These are phyloP conservation scores for Heliconius ismenius DNA, from an alignment of 2,888 invertebrate species.

Conservation along the genomic window DNA sequence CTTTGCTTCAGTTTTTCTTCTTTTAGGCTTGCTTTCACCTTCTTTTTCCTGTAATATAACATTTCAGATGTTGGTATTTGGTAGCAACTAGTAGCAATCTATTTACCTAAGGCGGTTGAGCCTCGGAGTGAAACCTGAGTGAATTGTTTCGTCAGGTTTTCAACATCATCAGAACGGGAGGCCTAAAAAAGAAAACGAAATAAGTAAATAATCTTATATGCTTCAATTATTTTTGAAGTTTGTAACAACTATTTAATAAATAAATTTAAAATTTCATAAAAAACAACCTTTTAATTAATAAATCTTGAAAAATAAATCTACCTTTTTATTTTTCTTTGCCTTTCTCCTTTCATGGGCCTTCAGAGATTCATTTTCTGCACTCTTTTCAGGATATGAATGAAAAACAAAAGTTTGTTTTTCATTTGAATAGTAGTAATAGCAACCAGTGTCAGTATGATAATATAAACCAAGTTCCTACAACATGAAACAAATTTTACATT, in stretches of 20 bases:
- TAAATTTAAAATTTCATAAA: neutral
- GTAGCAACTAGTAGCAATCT: conserved; percentile 62
- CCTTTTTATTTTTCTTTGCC: conserved; percentile 68
- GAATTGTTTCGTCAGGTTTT: conserved; percentile 76
- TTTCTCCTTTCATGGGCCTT: conserved; percentile 63
- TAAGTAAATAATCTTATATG: neutral
- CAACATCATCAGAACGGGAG: conserved; percentile 64
- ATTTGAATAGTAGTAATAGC: conserved; percentile 91
- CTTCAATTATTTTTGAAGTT: neutral
- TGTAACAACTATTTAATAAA: neutral
- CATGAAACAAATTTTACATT: neutral
- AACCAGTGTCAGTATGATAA: conserved; percentile 92
- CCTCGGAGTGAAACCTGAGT: conserved; percentile 78
- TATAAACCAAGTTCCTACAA: conserved; percentile 91
- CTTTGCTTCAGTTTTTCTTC: conserved; percentile 53
- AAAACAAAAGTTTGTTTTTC: conserved; percentile 88
- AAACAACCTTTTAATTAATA: neutral
- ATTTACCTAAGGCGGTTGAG: conserved; percentile 79
- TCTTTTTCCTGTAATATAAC: conserved; percentile 78
- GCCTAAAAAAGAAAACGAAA: conserved; percentile 60
- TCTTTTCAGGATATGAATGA: conserved; percentile 87
- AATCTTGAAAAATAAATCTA: neutral
- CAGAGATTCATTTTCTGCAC: conserved; percentile 55
- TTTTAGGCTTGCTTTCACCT: conserved; percentile 59
- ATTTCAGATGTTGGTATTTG: conserved; percentile 71